Conservation (phyloP, 2,113 vertebrate genomes). For the Trochalopteron elliotii region DNA sequence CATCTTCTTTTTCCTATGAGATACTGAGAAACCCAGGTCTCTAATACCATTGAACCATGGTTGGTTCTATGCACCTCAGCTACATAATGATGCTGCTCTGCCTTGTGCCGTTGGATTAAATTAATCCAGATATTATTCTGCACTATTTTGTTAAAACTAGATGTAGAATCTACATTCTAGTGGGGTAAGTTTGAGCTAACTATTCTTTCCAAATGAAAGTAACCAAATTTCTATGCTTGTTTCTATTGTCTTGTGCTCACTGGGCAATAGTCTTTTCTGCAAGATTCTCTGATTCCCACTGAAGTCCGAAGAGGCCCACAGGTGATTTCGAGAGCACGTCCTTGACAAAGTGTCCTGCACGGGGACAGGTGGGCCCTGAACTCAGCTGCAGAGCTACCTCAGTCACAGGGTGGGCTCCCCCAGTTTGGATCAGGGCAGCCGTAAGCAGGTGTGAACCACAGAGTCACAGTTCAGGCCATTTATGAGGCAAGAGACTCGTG, state of each 20-base stretch:
- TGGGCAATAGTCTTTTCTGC: neutral
- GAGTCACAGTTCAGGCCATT: neutral
- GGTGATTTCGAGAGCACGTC: neutral
- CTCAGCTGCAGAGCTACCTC: neutral
- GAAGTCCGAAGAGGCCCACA: neutral
- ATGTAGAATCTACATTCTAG: neutral
- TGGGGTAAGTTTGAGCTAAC: neutral
- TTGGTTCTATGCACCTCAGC: neutral
- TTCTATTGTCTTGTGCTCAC: neutral
- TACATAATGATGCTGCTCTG: neutral
- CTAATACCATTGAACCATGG: accelerated
- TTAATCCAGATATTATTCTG: neutral
- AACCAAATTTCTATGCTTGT: neutral
- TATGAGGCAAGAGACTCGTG: neutral
- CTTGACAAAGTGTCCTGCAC: neutral
- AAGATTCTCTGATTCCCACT: neutral
- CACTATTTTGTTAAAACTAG: neutral
- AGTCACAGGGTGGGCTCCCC: neutral
- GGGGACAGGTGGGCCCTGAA: too few relatives aligned
- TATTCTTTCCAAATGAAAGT: neutral
- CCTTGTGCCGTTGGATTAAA: neutral
- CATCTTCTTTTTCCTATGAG: neutral
- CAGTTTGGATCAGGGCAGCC: neutral
- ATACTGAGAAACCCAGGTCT: neutral
- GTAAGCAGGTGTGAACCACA: neutral